Evolutionary conservation across 2,888 invertebrate genomes (phyloP), one percentile per base, ranked within the genome.

Genomic region (Lepidonotus clava): DNA sequence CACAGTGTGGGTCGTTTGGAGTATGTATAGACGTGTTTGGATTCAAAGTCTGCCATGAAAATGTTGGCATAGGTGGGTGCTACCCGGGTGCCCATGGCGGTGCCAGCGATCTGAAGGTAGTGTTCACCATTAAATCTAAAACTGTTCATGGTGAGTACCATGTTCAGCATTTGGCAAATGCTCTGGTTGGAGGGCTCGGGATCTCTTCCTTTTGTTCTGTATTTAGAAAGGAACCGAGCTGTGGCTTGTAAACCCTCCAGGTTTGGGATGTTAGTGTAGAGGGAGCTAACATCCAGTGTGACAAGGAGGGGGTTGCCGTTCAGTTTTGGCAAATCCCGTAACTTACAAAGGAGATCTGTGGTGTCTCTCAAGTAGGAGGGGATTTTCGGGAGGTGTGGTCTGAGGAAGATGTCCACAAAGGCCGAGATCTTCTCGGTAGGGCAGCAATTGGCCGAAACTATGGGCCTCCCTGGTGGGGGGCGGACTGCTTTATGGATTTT

Each of bases 341-440:
- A 1, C 46, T 46, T 41, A 1, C 6, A 1, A 21, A 83, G 18
- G 14, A 83, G n/a, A 41, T 83, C 83, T 11, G 46, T 46, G 28
- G 83, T 83, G 83, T 83, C 83, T 28, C 28, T 41, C 18, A 83
- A 1, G 21, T 83, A 83, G 5, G 28, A 51, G 11, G 8, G n/a
- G 32, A 34, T 83, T 1, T 0, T 46, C 4, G 41, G 1, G 24
- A 83, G 8, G 4, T 28, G 21, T 2, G 83, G 83, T 8, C 83
- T 36, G 0, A 83, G 24, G 24, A 32, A 46, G 83, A 41, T 11
- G 51, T 83, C 83, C 1, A 83, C 51, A 8, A 83, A 32, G 32
- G 24, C 41, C 18, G 83, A 83, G 41, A 83, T 83, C 46, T 51
- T 83, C 32, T 83, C 83, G 1, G 83, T 83, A 34, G 83, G 83